Evolutionary conservation across 2,888 invertebrate species (phyloP).

Genomic region (Leptothorax acervorum): DNA sequence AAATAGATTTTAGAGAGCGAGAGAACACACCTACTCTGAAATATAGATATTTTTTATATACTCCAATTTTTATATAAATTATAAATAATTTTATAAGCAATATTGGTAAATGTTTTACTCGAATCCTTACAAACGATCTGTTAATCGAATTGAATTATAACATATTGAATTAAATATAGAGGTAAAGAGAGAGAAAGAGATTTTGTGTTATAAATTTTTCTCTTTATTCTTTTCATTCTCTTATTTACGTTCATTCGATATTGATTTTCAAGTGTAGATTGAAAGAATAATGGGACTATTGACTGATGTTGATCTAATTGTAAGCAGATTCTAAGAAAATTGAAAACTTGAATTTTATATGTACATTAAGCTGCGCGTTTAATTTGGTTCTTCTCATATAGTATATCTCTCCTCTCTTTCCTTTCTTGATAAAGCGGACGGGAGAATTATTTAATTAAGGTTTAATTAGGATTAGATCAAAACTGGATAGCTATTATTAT

Average conservation of each 20-base stretch:
- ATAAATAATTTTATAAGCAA: background rate
- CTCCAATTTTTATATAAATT: background rate
- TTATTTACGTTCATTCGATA: background rate
- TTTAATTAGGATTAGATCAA: constrained; percentile 67
- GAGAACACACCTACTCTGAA: background rate
- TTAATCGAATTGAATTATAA: background rate
- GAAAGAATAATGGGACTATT: background rate
- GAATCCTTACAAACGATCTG: background rate
- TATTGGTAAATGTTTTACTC: constrained; percentile 5
- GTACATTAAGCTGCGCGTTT: background rate
- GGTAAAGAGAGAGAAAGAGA: background rate
- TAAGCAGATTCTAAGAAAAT: background rate
- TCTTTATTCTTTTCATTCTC: background rate
- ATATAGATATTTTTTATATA: background rate
- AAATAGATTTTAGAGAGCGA: background rate
- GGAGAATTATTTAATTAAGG: constrained; percentile 36
- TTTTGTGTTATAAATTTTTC: background rate
- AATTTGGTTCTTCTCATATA: background rate
- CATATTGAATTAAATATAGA: background rate
- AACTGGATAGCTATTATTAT: constrained; percentile 65
- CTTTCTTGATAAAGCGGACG: background rate
- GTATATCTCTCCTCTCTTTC: background rate
- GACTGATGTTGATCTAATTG: background rate
- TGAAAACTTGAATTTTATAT: background rate
- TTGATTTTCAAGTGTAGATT: background rate